phyloP scores from a whole-genome alignment of 2,113 vertebrate species.

The Holacanthus passer region DNA sequence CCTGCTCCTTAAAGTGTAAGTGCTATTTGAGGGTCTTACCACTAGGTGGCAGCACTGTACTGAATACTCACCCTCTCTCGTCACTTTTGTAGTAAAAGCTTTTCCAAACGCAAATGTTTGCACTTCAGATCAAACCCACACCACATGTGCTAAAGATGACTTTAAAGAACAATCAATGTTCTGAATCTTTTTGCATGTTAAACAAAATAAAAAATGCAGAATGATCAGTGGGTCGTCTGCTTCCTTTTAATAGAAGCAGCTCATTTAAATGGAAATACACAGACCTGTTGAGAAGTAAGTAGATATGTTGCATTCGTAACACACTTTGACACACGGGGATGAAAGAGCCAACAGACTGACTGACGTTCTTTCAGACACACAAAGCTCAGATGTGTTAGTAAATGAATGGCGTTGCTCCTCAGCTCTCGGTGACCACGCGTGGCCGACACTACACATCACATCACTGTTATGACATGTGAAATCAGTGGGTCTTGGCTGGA shows the following conservation, averaged over 20 bases:
- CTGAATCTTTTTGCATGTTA: too few relatives aligned
- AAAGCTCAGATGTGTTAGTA: too few relatives aligned
- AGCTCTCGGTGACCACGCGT: neutral
- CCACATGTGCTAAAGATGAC: too few relatives aligned
- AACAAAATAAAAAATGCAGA: neutral
- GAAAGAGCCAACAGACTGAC: neutral
- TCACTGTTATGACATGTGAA: neutral
- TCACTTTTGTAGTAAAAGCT: neutral
- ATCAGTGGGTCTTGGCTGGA: too few relatives aligned
- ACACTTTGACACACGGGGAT: neutral
- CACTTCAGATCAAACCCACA: neutral
- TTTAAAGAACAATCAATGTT: neutral
- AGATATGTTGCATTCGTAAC: neutral
- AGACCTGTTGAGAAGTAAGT: neutral
- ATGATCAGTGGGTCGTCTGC: neutral
- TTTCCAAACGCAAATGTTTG: neutral
- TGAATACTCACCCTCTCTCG: neutral
- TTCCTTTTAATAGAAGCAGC: neutral
- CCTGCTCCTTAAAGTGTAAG: too few relatives aligned
- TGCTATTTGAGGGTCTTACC: neutral
- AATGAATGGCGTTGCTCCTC: neutral
- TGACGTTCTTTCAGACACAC: too few relatives aligned
- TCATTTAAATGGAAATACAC: constrained; percentile 45
- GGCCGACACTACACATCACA: neutral
- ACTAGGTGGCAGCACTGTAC: constrained; percentile 44